Evolutionary conservation across 2,797 vertebrate genomes (phyloP), one percentile per base, ranked within the genome.

Genomic region (Rhyacichthys aspro): DNA sequence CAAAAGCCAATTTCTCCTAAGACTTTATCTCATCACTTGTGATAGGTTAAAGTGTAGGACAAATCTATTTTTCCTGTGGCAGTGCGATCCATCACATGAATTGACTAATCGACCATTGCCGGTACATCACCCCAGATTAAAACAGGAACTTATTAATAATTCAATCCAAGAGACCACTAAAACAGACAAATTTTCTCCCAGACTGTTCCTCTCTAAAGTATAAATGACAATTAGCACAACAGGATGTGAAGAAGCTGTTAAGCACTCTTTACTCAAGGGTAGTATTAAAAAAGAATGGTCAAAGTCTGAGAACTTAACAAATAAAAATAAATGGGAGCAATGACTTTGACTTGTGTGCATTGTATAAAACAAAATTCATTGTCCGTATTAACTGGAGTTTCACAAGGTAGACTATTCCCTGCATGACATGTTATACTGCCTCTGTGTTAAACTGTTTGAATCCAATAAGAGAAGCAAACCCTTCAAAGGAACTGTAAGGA

Each of bases 61-160:
- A 67, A 79, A 81, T 81, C 70, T 23, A 70, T 82, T 78, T 67
- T 61, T 47, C 58, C 7, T 10, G 57, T 44, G 74, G 67, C 78
- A 63, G 61, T 0, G 57, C n/a, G 49, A 84, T 86, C 72, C 63
- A 81, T 89, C 83, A 84, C 23, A 2, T 38, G 55, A 72, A 79
- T 67, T 67, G 72, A 76, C 60, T 59, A 67, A 86, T 84, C 62
- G 64, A 76, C 63, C 47, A 23, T 57, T 39, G 42, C 55, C 42
- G 28, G 65, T 61, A 67, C 49, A 55, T 84, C 67, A 42, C 48
- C 18, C 8, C 59, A 75, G 84, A 85, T 88, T 83, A 79, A 82
- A 79, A 82, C 58, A 59, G 72, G 72, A 78, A 63, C 43, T 42
- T 70, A 81, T 86, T 79, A 80, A 87, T 83, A 84, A 88, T 87